Conservation (phyloP, 2,888 invertebrate species). For the Stratiomys singularior region DNA sequence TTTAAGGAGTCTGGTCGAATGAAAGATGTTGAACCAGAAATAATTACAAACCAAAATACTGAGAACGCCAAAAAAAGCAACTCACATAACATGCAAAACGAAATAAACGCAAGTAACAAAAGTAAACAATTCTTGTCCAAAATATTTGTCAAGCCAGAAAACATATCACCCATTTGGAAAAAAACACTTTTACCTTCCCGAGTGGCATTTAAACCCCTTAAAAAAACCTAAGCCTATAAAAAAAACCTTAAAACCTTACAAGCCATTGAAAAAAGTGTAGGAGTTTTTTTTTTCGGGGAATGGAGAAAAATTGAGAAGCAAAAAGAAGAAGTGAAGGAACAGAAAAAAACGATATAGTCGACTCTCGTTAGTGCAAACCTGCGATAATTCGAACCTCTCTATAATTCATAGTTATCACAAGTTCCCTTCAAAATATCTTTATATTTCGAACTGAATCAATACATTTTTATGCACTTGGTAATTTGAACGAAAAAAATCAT, state of each 20-base stretch:
- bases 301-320: background rate
- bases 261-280: no score
- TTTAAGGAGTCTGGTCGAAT: background rate
- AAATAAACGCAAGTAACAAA: background rate
- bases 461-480: no score
- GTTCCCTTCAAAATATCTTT: no score
- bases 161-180: background rate
- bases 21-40: background rate
- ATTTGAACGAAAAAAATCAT: no score
- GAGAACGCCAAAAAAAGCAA: background rate
- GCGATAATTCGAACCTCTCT: no score
- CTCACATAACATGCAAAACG: background rate
- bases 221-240: background rate
- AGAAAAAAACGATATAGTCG: background rate
- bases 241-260: no score
- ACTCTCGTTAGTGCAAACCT: no score
- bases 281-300: background rate
- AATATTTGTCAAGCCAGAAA: background rate
- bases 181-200: background rate
- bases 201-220: no score
- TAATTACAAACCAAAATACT: background rate
- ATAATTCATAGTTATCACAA: no score
- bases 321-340: slow-evolving; percentile 2
- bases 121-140: background rate
- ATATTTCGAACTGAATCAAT: no score